A percentile compares a stretch with the other conserved stretches of the same genome.
Evolutionary conservation across 2,797 vertebrate species (phyloP).

Genomic region (Antrozous pallidus): DNA sequence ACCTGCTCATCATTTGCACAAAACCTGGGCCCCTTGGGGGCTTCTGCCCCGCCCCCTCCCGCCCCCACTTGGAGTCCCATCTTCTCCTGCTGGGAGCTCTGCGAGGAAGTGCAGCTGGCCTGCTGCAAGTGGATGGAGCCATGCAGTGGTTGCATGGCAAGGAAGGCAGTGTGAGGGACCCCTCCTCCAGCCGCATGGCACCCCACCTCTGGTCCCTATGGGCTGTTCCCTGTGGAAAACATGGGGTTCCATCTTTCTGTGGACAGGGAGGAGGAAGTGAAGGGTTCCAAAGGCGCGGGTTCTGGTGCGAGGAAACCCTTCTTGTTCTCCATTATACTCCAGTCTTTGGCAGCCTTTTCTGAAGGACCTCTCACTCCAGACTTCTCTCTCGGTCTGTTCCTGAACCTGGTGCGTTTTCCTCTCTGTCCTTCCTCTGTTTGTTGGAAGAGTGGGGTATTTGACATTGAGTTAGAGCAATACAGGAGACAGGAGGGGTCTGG

Average conservation of each 20-base stretch:
- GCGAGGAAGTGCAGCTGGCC: too few relatives aligned
- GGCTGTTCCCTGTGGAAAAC: not conserved
- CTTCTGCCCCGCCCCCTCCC: too few relatives aligned
- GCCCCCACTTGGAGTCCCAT: not conserved
- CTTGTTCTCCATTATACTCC: too few relatives aligned
- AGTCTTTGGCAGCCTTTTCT: not conserved
- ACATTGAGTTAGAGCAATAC: too few relatives aligned
- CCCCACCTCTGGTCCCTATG: rapidly evolving
- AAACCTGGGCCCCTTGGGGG: not conserved
- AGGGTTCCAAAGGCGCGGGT: not conserved
- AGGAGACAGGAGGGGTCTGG: not conserved
- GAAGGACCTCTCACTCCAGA: not conserved
- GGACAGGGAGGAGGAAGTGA: not conserved
- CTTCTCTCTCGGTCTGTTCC: not conserved
- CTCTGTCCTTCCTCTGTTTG: not conserved
- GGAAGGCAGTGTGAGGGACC: not conserved
- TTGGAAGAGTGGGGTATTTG: not conserved
- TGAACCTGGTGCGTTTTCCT: not conserved
- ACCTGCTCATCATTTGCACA: rapidly evolving
- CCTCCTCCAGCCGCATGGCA: rapidly evolving
- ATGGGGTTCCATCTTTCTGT: not conserved
- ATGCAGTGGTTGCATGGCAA: not conserved
- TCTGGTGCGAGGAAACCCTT: not conserved
- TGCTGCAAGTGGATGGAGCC: not conserved
- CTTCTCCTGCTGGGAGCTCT: not conserved